Base-by-base conservation (phyloP, 1,140 invertebrate genomes). In the Psilanteris sp. region DNA sequence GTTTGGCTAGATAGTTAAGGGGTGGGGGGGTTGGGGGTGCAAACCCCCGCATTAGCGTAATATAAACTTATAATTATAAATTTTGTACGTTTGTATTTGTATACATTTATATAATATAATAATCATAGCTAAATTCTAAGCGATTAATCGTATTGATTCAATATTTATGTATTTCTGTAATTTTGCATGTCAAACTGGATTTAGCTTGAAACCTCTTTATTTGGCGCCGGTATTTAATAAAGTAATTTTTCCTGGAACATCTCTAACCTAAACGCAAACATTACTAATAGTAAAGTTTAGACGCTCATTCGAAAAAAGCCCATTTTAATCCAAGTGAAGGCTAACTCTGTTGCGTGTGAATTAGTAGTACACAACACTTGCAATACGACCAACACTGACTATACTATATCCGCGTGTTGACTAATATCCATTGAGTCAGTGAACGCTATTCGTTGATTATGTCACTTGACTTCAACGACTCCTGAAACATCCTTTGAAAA, bases 301-400 rank as follows among this genome's bases (percentile, higher is more conserved):
- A 54, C 13, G 67, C 34, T 50, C 22, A 20, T 52, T 62, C 48
- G 46, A 54, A 77, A 72, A 79, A 81, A 75, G 31, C 37, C 79
- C 75, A 82, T 83, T 83, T 83, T 68, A 81, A 81, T 77, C 77
- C 48, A 79, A 83, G 83, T 81, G 77, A 81, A 82, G 73, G 46
- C 72, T 64, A 52, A 76, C 52, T 55, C 48, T 29, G 66, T 76
- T 70, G 52, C 36, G 36, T 27, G 22, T 7, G 16, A 6, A 43
- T 20, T 57, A 20, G 18, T 20, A 5, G 67, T 62, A 16, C 16
- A 0, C 31, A 9, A 61, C 67, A 46, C 46, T 52, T 59, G 15
- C 34, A 59, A 43, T 59, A 70, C 66, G 14, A 27, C 18, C 44
- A 16, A 50, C 46, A 27, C 46, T 10, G 9, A 24, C 20, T 7